Percentiles rank a stretch among this genome's conserved stretches.
Evolutionary conservation across 2,113 vertebrate genomes (phyloP).

Genomic region (Vulpes ferrilata): DNA sequence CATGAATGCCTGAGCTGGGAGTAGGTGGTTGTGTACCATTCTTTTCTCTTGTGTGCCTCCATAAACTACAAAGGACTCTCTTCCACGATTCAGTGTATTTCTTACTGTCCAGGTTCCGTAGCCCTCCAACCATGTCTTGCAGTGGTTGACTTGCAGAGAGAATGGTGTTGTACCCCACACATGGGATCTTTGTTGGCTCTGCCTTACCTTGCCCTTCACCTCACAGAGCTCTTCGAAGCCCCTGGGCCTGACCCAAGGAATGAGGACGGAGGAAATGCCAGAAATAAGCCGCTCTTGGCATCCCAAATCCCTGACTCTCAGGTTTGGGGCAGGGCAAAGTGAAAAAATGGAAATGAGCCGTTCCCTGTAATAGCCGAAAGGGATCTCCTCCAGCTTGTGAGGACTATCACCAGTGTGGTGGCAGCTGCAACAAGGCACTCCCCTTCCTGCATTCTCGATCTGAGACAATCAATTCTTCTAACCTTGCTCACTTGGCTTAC

Average conservation of each 20-base stretch:
- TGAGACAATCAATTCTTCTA: constrained; percentile 10
- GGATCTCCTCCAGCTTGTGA: neutral
- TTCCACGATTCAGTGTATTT: neutral
- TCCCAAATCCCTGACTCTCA: constrained; percentile 44
- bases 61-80: neutral
- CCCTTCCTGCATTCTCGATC: neutral
- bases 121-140: neutral
- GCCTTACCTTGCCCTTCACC: constrained; percentile 64
- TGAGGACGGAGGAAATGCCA: constrained; percentile 61
- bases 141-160: constrained; percentile 23
- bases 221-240: neutral
- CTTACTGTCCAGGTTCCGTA: neutral
- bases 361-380: neutral
- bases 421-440: neutral
- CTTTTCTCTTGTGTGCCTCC: neutral
- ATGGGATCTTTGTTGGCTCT: constrained; percentile 47
- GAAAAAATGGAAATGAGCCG: constrained; percentile 46
- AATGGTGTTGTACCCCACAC: neutral
- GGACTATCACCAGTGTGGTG: neutral
- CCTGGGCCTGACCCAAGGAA: neutral
- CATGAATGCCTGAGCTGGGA: neutral
- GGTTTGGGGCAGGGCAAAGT: constrained; percentile 21
- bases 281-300: constrained; percentile 64
- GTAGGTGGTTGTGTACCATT: neutral
- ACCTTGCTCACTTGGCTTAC: neutral